phyloP scores from a whole-genome alignment of 1,140 invertebrate species.

The Ostrea edulis region DNA sequence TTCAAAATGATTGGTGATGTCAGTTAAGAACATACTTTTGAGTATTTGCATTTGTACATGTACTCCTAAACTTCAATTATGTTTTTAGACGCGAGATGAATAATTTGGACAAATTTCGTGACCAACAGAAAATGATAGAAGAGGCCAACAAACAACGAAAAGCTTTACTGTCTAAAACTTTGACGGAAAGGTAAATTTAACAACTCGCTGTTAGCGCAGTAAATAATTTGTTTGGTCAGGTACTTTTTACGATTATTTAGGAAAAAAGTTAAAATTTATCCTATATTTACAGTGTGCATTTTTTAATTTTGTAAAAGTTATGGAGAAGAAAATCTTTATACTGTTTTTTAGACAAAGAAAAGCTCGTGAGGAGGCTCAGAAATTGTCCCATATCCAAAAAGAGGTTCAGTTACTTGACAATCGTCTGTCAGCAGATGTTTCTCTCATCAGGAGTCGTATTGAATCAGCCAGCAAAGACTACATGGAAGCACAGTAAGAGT shows the following conservation, averaged over 20 bases:
- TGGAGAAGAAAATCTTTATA: background rate
- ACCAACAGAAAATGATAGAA: slow-evolving; percentile 87
- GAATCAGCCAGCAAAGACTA: slow-evolving; percentile 87
- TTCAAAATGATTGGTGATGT: too few species aligned
- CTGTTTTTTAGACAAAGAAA: slow-evolving; percentile 83
- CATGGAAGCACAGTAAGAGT: slow-evolving; percentile 80
- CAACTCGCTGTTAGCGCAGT: background rate
- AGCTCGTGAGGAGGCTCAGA: slow-evolving; percentile 86
- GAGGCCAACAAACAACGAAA: slow-evolving; percentile 88
- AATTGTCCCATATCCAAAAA: slow-evolving; percentile 86
- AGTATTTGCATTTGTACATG: too few species aligned
- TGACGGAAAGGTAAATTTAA: slow-evolving; percentile 84
- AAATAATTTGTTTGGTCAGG: background rate
- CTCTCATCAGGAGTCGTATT: slow-evolving; percentile 87
- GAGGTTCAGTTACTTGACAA: slow-evolving; percentile 86
- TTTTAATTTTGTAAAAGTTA: background rate
- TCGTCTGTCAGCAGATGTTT: slow-evolving; percentile 84
- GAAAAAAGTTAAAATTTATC: background rate
- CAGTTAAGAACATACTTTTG: too few species aligned
- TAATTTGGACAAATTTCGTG: slow-evolving; percentile 84
- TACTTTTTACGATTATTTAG: background rate
- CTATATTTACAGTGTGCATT: background rate
- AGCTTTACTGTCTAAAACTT: slow-evolving; percentile 85
- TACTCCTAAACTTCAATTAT: background rate
- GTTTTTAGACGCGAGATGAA: slow-evolving; percentile 68